Evolutionary conservation across 2,888 invertebrate genomes (phyloP).

Genomic region (Elmis aenea): DNA sequence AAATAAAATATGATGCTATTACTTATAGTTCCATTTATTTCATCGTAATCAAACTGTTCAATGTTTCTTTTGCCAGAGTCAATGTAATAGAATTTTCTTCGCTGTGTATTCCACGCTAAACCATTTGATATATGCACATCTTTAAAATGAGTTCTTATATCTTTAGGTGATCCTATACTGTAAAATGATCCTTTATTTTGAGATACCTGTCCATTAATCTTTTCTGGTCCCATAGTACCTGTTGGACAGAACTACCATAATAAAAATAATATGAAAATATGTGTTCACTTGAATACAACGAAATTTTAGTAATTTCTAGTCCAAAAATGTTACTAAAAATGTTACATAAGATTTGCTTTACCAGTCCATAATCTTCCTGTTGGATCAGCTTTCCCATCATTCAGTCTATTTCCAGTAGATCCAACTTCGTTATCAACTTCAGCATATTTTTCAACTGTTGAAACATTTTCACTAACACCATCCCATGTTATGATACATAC

Average conservation of each 20-base stretch:
- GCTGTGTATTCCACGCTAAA: conserved; percentile 65
- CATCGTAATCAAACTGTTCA: conserved; percentile 64
- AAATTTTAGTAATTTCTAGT: too few species aligned
- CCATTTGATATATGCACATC: conserved; percentile 52
- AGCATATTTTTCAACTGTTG: conserved; percentile 49
- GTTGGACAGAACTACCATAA: too few species aligned
- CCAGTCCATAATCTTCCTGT: conserved; percentile 69
- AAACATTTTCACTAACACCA: conserved; percentile 51
- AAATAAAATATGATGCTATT: conserved; percentile 13
- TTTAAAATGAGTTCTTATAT: conserved; percentile 21
- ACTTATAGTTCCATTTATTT: conserved; percentile 49
- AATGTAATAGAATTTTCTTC: conserved; percentile 67
- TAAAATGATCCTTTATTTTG: conserved; percentile 22
- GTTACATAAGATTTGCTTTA: conserved; percentile 36
- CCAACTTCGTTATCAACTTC: conserved; percentile 56
- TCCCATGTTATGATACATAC: conserved; percentile 62
- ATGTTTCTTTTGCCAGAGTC: conserved; percentile 62
- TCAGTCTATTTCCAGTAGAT: conserved; percentile 57
- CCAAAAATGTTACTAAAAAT: too few species aligned
- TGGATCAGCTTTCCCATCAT: conserved; percentile 77
- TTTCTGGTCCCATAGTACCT: conserved; percentile 35
- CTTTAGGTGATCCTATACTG: conserved; percentile 18
- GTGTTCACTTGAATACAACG: too few species aligned
- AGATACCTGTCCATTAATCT: conserved; percentile 15
- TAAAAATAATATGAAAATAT: too few species aligned